Evolutionary conservation across 2,113 vertebrate genomes (phyloP).

Genomic region (Talpa occidentalis): DNA sequence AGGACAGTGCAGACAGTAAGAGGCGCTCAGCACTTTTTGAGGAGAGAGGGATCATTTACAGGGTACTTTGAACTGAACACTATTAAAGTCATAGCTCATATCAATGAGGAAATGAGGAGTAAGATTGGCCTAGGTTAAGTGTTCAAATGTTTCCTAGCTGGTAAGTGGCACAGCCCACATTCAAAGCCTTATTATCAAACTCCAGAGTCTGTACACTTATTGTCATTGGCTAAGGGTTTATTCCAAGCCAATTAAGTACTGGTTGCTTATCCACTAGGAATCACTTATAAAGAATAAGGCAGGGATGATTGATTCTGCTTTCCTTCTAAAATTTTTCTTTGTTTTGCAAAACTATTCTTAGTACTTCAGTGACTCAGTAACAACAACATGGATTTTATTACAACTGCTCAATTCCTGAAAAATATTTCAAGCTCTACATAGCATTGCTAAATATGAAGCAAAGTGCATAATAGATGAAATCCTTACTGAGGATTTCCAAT

Average conservation of each 20-base stretch:
- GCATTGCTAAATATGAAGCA: conserved; percentile 45
- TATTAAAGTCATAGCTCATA: neutral
- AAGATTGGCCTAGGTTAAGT: neutral
- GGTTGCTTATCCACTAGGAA: neutral
- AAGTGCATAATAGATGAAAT: neutral
- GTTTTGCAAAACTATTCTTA: conserved; percentile 45
- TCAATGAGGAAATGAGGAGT: neutral
- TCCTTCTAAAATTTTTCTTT: conserved; percentile 61
- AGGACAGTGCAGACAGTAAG: neutral
- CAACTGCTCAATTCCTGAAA: conserved; percentile 51
- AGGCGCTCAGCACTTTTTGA: neutral
- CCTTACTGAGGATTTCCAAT: neutral
- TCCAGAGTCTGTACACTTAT: neutral
- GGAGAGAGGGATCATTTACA: neutral
- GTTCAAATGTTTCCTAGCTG: neutral
- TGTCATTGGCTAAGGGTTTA: neutral
- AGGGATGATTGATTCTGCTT: neutral
- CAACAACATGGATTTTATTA: conserved; percentile 38
- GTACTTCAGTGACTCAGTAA: conserved; percentile 51
- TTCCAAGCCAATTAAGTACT: neutral
- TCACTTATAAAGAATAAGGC: conserved; percentile 18
- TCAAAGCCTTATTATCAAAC: neutral
- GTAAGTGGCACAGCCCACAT: neutral
- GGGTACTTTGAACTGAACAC: neutral
- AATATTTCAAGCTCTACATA: conserved; percentile 26